Evolutionary conservation across 2,797 vertebrate species (phyloP).

Genomic region (Eulemur mongoz): DNA sequence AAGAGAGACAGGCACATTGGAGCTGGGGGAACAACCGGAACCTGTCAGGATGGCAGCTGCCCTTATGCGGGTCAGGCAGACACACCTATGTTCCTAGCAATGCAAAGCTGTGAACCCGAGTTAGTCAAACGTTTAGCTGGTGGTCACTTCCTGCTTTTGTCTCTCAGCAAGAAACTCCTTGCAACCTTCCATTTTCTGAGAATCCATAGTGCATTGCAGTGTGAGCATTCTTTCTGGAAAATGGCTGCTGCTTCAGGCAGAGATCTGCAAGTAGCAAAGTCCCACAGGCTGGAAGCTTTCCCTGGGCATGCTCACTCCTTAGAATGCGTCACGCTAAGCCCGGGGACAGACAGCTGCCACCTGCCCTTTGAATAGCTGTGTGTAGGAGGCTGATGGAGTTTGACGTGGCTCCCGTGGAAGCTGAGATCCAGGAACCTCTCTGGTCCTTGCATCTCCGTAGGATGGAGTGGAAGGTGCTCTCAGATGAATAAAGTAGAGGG

Average conservation of each 20-base stretch:
- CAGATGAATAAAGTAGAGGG: background rate
- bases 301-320: background rate
- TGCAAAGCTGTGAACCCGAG: background rate
- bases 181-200: background rate
- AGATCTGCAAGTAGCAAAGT: background rate
- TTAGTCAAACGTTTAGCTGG: background rate
- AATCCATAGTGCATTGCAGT: background rate
- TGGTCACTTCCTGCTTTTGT: background rate
- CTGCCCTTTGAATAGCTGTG: constrained; percentile 30
- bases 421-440: background rate
- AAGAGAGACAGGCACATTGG: background rate
- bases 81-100: background rate
- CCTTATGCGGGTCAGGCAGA: background rate
- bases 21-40: background rate
- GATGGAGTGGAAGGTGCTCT: background rate
- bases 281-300: constrained; percentile 10
- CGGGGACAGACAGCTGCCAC: background rate
- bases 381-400: background rate
- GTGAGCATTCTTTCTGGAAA: background rate
- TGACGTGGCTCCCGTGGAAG: background rate
- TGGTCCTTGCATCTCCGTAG: background rate
- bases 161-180: background rate
- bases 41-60: background rate
- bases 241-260: background rate
- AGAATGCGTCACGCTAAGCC: background rate